A percentile compares a stretch with the other conserved stretches of the same genome.
These are phyloP conservation scores for Nemurella pictetii DNA, from an alignment of 2,888 invertebrate genomes.

Conservation along the genomic window DNA sequence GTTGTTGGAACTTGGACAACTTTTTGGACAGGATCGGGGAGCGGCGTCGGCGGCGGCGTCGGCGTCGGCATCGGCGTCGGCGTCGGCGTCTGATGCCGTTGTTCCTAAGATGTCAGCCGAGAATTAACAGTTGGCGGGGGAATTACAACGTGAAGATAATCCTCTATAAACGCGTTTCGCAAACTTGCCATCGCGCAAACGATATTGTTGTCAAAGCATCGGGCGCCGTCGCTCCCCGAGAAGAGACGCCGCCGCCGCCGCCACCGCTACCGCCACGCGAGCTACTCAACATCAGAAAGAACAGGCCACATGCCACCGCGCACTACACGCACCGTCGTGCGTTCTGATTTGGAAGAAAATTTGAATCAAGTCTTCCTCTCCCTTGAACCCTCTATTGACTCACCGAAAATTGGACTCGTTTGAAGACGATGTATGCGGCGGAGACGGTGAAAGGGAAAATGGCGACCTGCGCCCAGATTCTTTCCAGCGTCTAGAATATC, in stretches of 20 bases:
- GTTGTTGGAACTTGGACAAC: conserved; percentile 21
- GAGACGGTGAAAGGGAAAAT: not conserved
- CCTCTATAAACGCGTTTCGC: not conserved
- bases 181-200: not conserved
- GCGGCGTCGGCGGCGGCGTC: not conserved
- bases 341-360: not conserved
- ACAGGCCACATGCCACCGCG: not conserved
- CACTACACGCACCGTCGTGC: not conserved
- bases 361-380: not conserved
- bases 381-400: not conserved
- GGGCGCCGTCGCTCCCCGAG: not conserved
- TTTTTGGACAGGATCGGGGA: not conserved
- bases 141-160: not conserved
- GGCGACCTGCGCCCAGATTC: not conserved
- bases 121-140: not conserved
- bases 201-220: not conserved
- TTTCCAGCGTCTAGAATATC: conserved; percentile 15
- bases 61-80: no score
- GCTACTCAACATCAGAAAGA: not conserved
- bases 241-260: no score
- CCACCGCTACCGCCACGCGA: no score
- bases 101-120: not conserved
- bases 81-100: no score
- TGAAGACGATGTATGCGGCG: not conserved
- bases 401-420: not conserved